Evolutionary conservation across 2,113 vertebrate species (phyloP).

Genomic region (Dipodomys merriami): DNA sequence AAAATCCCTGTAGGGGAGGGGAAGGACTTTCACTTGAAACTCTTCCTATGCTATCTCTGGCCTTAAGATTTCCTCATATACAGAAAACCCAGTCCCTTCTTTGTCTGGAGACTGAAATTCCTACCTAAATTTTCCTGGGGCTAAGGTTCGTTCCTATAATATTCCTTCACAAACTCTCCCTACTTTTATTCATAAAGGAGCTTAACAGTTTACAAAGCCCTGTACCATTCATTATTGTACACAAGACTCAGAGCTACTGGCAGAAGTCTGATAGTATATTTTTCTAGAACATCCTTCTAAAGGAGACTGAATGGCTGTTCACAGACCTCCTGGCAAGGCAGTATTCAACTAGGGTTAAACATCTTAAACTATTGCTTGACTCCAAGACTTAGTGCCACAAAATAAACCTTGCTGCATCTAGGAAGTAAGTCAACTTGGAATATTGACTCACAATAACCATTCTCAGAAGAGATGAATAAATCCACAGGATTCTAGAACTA

Average conservation of each 20-base stretch:
- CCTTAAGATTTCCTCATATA: not conserved
- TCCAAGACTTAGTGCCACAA: slow-evolving; percentile 2
- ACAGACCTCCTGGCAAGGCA: not conserved
- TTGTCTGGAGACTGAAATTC: not conserved
- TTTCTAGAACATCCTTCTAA: not conserved
- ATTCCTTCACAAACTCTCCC: not conserved
- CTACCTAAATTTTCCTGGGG: not conserved
- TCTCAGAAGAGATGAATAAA: not conserved
- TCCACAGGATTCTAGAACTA: not conserved
- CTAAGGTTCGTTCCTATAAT: not conserved
- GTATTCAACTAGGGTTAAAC: not conserved
- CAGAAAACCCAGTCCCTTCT: not conserved
- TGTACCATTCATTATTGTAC: not conserved
- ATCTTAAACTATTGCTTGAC: not conserved
- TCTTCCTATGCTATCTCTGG: not conserved
- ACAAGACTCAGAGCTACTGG: not conserved
- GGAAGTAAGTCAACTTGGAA: not conserved
- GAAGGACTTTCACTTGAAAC: not conserved
- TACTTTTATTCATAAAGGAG: not conserved
- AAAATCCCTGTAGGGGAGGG: not conserved
- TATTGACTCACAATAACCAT: not conserved
- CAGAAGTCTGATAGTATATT: not conserved
- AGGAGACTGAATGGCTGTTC: not conserved
- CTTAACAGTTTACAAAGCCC: not conserved
- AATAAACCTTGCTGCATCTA: not conserved